Evolutionary conservation across 92 coral and sea anemone genomes (phyloP).

Genomic region (Porites rus): DNA sequence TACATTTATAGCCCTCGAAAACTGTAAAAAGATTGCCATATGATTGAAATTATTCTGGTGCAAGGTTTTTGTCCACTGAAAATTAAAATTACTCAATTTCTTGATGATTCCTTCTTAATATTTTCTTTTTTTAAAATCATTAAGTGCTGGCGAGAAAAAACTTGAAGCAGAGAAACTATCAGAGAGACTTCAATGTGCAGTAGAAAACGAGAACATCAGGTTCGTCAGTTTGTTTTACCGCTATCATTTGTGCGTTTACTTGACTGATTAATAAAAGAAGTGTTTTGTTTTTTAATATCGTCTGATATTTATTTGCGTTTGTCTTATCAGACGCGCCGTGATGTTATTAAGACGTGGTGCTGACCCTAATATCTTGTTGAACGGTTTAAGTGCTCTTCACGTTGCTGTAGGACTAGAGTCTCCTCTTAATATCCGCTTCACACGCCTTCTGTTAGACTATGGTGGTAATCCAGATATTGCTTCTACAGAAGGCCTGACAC

Average conservation of each 20-base stretch:
- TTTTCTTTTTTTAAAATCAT: neutral
- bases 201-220: slow-evolving; percentile 79
- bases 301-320: neutral
- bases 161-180: slow-evolving; percentile 51
- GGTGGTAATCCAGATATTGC: slow-evolving; percentile 87
- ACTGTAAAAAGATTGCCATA: no score
- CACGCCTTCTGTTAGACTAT: slow-evolving; percentile 82
- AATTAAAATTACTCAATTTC: no score
- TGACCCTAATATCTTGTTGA: slow-evolving; percentile 76
- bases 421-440: slow-evolving; percentile 80
- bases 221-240: neutral
- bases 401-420: slow-evolving; percentile 85
- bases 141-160: slow-evolving; percentile 21
- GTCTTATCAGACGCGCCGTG: slow-evolving; percentile 56
- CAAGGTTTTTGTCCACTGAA: no score
- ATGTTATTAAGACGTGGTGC: slow-evolving; percentile 80
- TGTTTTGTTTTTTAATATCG: neutral
- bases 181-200: slow-evolving; percentile 59
- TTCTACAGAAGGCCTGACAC: slow-evolving; percentile 92
- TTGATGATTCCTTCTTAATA: neutral
- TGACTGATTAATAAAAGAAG: neutral
- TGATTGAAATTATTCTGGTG: no score
- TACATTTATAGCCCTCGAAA: no score
- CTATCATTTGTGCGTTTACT: no score
- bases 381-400: slow-evolving; percentile 88